A percentile compares a stretch with the other conserved stretches of the same genome.
Conservation (phyloP, 2,113 vertebrate genomes). For the Daphoenositta chrysoptera region DNA sequence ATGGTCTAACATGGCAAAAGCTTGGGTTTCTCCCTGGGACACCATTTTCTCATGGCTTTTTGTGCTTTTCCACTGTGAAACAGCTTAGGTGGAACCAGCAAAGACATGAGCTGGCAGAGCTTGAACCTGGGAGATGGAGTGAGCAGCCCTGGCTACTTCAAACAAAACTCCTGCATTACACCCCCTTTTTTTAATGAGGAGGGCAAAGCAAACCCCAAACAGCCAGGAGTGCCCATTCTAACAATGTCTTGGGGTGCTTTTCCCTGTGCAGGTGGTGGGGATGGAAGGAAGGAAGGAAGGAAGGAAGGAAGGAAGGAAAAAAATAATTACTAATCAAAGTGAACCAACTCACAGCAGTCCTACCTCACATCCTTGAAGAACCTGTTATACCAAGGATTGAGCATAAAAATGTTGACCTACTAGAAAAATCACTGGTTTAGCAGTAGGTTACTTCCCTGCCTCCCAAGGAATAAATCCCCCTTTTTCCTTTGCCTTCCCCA, state of each 20-base stretch:
- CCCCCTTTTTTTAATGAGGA: neutral
- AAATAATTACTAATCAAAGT: neutral
- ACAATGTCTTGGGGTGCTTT: neutral
- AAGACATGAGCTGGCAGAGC: neutral
- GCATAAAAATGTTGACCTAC: neutral
- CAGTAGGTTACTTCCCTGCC: neutral
- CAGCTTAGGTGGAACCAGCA: neutral
- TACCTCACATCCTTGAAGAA: neutral
- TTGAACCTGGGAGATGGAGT: neutral
- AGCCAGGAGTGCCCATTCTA: neutral
- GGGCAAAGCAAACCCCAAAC: neutral
- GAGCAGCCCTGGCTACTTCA: neutral
- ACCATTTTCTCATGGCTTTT: neutral
- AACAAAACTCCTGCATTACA: neutral
- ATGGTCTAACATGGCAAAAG: neutral
- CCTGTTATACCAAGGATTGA: neutral
- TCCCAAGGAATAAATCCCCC: neutral
- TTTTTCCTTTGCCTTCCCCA: neutral
- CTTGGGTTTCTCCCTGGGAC: neutral
- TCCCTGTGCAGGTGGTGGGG: no score
- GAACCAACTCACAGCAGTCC: neutral
- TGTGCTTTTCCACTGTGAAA: neutral
- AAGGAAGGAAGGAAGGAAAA: neutral
- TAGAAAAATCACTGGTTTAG: neutral
- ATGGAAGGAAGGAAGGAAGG: neutral